Base-by-base conservation (phyloP, 1,140 invertebrate genomes). In the Drosophila santomea region DNA sequence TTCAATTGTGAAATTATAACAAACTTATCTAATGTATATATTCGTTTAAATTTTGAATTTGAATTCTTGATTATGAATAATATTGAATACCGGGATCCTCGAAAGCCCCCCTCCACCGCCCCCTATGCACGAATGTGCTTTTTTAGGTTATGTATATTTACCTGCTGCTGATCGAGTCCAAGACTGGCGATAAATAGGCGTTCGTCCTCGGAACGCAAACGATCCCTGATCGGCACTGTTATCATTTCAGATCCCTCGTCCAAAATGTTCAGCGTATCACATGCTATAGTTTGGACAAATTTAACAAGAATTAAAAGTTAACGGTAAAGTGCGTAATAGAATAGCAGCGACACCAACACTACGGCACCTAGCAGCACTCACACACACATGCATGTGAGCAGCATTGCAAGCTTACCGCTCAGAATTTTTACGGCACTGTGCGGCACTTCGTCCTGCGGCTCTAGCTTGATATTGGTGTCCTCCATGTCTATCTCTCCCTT, bases 271-370 rank as follows among this genome's bases (percentile, higher is more conserved):
- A 74, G 43, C 23, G 58, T 36, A 10, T 43, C 17, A 4, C 35
- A 35, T 15, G 51, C 81, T 84, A 52, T 3, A 68, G 59, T 17
- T 23, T 23, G 15, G 15, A 0, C 28, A 36, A 12, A 58, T n/a
- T 25, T 14, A n/a, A 36, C 32, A 12, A 35, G 36, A 20, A 55
- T 48, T 36, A 41, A 69, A 63, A 55, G 64, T 55, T 81, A 81
- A 81, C 78, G 78, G 78, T 81, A 80, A 35, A 72, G 59, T 81
- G 78, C 78, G 78, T 81, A 81, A 71, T 78, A 66, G 68, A 60
- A 28, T 23, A 39, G 44, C 28, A 39, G 44, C 23, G 47, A 57
- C 36, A 56, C 66, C 36, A 25, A 64, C 6, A 55, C 45, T 44
- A 36, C 14, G 10, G 41, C 44, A 63, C 32, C 39, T 41, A 67